Base-by-base conservation (phyloP, 2,797 vertebrate species). In the Simalia tracyae region DNA sequence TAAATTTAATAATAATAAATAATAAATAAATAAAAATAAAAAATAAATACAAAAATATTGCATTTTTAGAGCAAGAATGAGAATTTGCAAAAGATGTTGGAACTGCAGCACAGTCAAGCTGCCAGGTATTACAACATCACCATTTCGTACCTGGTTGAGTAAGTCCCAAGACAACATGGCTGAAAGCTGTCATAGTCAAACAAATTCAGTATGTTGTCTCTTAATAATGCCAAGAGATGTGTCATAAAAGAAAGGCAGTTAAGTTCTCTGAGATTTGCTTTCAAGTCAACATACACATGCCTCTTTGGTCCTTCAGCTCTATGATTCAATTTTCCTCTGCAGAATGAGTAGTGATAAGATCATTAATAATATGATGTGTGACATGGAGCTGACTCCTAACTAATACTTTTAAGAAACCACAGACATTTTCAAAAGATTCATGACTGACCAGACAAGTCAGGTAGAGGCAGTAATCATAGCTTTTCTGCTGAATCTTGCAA, bases 401-500 rank as follows among this genome's bases (percentile, higher is more conserved):
- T 84, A 15, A 46, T 87, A 64, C 42, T 88, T 46, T 63, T 85
- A 26, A 81, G 9, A 93, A 90, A 87, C 57, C 0, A 86, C 66
- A 76, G 64, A 86, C 3, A 4, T 89, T 91, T 92, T 91, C 81
- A 86, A 59, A 22, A 93, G 3, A 12, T 56, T 63, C 87, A 15
- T 90, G 90, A 87, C 68, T 26, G 59, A 26, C 57, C 84, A 24
- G 89, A 31, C 46, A 54, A 46, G 50, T 57, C 50, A 46, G 88
- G 3, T n/a, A 86, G 42, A 42, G 22, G 22, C 86, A 36, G 93
- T 50, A 94, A 63, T 92, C 0, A 0, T 17, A 36, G 46, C 87
- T 85, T 91, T 91, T 92, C n/a, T 11, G 93, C 57, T 28, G 81
- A 76, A 26, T 86, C 64, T 76, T 81, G 11, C 24, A 86, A 84